Evolutionary conservation across 2,888 invertebrate species (phyloP).

Genomic region (Ophion costatus): DNA sequence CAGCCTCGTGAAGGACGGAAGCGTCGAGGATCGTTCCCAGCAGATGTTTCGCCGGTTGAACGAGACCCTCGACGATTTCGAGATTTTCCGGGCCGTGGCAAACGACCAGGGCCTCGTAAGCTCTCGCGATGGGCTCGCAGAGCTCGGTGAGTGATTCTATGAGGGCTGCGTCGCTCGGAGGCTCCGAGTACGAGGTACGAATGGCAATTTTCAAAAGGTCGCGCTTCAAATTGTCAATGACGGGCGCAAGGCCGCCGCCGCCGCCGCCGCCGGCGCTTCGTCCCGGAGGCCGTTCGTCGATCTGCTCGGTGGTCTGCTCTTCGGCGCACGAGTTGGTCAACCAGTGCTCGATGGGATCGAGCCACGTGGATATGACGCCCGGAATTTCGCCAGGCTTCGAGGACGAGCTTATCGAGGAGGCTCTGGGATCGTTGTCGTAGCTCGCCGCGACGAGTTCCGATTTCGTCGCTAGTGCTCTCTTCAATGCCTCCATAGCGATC

Average conservation of each 20-base stretch:
- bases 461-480: slow-evolving; percentile 66
- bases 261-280: no score
- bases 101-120: slow-evolving; percentile 70
- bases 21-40: slow-evolving; percentile 71
- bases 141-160: slow-evolving; percentile 73
- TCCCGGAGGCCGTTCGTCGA: slow-evolving; percentile 63
- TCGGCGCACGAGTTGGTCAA: slow-evolving; percentile 69
- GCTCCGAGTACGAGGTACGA: slow-evolving; percentile 75
- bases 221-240: slow-evolving; percentile 71
- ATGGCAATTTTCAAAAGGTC: slow-evolving; percentile 74
- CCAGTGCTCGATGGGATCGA: slow-evolving; percentile 74
- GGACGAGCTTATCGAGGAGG: slow-evolving; percentile 46
- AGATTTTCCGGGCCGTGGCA: slow-evolving; percentile 73
- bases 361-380: slow-evolving; percentile 62
- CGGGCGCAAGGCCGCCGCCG: slow-evolving; percentile 67
- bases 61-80: slow-evolving; percentile 69
- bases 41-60: slow-evolving; percentile 73
- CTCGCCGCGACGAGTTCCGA: slow-evolving; percentile 35
- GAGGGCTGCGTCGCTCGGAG: slow-evolving; percentile 73
- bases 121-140: slow-evolving; percentile 70
- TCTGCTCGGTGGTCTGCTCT: slow-evolving; percentile 66
- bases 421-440: slow-evolving; percentile 37
- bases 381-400: slow-evolving; percentile 66
- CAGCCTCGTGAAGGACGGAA: slow-evolving; percentile 66
- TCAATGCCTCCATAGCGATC: slow-evolving; percentile 72